Conservation (phyloP, 1,140 invertebrate species). For the Aphaenogaster rudis region DNA sequence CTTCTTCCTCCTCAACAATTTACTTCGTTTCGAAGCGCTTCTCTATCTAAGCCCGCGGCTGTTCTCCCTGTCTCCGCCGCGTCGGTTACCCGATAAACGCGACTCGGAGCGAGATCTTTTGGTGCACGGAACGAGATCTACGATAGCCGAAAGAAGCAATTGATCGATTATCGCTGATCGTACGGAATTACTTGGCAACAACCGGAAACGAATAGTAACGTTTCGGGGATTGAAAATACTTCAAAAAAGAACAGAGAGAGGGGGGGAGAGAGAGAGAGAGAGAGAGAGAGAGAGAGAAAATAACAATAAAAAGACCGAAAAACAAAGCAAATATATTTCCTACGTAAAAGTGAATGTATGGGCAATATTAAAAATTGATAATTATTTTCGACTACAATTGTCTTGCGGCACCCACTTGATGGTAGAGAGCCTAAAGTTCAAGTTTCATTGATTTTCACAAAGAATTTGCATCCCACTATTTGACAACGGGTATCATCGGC, state of each 20-base stretch:
- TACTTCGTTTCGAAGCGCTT: slow-evolving; percentile 67
- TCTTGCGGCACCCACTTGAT: neutral
- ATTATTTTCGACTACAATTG: neutral
- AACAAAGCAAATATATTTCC: neutral
- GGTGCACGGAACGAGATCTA: slow-evolving; percentile 12
- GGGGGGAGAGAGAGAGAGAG: no score
- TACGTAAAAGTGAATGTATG: neutral
- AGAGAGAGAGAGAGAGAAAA: no score
- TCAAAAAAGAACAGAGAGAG: neutral
- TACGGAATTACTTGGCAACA: slow-evolving; percentile 8
- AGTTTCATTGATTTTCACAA: neutral
- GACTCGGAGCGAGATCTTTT: slow-evolving; percentile 27
- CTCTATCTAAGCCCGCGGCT: slow-evolving; percentile 51
- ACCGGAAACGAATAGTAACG: neutral
- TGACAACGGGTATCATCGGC: neutral
- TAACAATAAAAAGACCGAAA: neutral
- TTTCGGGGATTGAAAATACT: neutral
- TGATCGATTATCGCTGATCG: slow-evolving; percentile 21
- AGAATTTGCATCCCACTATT: neutral
- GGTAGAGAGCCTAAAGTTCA: no score
- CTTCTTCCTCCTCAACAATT: slow-evolving; percentile 64
- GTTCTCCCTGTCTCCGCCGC: slow-evolving; percentile 42
- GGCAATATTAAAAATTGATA: neutral
- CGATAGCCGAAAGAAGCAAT: slow-evolving; percentile 4
- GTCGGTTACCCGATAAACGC: slow-evolving; percentile 45